phyloP scores from a whole-genome alignment of 1,140 invertebrate species.

The Theocolax elegans region DNA sequence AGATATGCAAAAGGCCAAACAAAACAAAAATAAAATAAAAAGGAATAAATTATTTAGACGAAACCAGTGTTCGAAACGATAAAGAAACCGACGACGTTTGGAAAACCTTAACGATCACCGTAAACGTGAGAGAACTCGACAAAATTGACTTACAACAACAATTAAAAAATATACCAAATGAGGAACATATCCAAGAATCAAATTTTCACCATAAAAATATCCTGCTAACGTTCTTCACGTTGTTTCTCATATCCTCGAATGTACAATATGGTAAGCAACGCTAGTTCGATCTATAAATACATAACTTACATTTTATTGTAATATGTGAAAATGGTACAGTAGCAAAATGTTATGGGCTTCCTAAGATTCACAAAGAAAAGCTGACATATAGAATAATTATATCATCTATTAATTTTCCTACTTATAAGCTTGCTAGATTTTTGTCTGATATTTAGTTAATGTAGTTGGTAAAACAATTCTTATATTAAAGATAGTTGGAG shows the following conservation, averaged over 20 bases:
- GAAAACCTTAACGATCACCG: conserved; percentile 42
- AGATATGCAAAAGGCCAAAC: no score
- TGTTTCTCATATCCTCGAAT: conserved; percentile 49
- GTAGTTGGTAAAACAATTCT: no score
- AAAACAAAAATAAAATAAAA: neutral
- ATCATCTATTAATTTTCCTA: no score
- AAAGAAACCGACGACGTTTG: conserved; percentile 46
- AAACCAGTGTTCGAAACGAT: conserved; percentile 21
- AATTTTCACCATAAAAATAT: neutral
- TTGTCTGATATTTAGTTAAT: no score
- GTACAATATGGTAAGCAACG: conserved; percentile 53
- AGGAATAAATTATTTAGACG: conserved; percentile 1
- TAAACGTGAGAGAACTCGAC: conserved; percentile 37
- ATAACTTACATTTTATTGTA: no score
- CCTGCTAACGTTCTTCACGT: conserved; percentile 33
- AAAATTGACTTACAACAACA: conserved; percentile 41
- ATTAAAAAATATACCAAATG: conserved; percentile 44
- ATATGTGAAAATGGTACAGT: no score
- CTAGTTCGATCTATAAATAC: no score
- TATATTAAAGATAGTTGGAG: no score
- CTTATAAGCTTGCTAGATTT: no score
- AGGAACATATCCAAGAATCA: conserved; percentile 33
- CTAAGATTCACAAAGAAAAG: no score
- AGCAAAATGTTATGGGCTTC: no score
- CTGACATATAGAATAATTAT: no score